phyloP scores from a whole-genome alignment of 92 coral and sea anemone species.

The Epizoanthus rinbou region DNA sequence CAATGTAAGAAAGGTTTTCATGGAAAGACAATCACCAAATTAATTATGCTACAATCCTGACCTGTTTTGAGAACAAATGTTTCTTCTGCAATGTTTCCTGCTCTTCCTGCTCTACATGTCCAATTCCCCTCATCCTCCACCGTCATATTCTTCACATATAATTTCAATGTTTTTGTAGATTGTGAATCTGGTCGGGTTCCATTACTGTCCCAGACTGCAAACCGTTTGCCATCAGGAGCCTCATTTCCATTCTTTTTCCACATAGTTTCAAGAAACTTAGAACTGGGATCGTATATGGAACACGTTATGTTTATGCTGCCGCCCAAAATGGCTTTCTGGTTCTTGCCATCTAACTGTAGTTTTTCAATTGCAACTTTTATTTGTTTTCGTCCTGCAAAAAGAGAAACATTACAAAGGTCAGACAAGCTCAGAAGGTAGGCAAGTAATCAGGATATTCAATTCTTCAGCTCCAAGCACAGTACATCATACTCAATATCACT shows the following conservation, averaged over 20 bases:
- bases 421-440: too few relatives aligned
- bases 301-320: background rate
- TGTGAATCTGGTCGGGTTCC: background rate
- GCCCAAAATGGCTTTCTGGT: slow-evolving; percentile 1
- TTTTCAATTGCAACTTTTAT: background rate
- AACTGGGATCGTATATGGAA: background rate
- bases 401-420: too few relatives aligned
- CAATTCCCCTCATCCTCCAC: background rate
- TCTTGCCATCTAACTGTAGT: background rate
- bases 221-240: background rate
- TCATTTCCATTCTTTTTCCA: background rate
- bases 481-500: too few relatives aligned
- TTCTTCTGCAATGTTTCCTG: background rate
- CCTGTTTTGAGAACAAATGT: background rate
- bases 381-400: background rate
- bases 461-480: too few relatives aligned
- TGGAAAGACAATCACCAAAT: too few relatives aligned
- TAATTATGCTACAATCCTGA: background rate
- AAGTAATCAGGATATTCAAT: too few relatives aligned
- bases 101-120: background rate
- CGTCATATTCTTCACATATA: background rate
- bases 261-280: background rate
- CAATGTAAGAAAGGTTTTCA: too few relatives aligned
- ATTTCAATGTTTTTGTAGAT: background rate
- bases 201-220: background rate